phyloP scores from a whole-genome alignment of 2,797 vertebrate species.

The Zenarchopterus dispar region DNA sequence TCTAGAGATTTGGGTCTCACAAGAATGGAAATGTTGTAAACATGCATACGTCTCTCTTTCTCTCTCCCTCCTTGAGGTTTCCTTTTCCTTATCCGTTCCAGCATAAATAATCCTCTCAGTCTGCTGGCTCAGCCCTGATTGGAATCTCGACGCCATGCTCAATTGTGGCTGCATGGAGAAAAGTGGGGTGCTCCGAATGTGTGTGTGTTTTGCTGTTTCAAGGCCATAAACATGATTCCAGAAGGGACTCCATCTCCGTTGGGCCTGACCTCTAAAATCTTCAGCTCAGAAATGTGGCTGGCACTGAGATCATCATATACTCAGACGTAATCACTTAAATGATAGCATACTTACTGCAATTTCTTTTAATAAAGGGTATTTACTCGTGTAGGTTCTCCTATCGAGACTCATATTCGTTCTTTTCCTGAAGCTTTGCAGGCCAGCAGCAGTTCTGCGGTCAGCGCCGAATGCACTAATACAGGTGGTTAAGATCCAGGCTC shows the following conservation, averaged over 20 bases:
- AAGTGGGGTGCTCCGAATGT: constrained; percentile 62
- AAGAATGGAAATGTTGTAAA: constrained; percentile 40
- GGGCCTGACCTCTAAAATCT: constrained; percentile 44
- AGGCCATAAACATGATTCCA: constrained; percentile 72
- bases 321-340: constrained; percentile 28
- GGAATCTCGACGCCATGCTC: constrained; percentile 80
- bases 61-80: constrained; percentile 60
- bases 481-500: constrained; percentile 51
- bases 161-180: constrained; percentile 76
- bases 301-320: constrained; percentile 23
- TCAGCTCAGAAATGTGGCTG: constrained; percentile 30
- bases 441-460: constrained; percentile 5
- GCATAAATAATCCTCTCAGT: constrained; percentile 81
- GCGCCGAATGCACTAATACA: constrained; percentile 15
- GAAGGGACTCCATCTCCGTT: constrained; percentile 55
- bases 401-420: no score
- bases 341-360: constrained; percentile 38
- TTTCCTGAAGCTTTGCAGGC: constrained; percentile 12
- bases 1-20: constrained; percentile 29
- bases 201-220: constrained; percentile 49
- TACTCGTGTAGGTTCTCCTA: neutral
- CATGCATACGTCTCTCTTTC: constrained; percentile 44
- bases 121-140: constrained; percentile 80
- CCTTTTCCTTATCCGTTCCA: constrained; percentile 64
- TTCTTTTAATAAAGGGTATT: constrained; percentile 13